These are phyloP conservation scores for Pantala flavescens DNA, from an alignment of 1,140 invertebrate species.

Conservation along the genomic window DNA sequence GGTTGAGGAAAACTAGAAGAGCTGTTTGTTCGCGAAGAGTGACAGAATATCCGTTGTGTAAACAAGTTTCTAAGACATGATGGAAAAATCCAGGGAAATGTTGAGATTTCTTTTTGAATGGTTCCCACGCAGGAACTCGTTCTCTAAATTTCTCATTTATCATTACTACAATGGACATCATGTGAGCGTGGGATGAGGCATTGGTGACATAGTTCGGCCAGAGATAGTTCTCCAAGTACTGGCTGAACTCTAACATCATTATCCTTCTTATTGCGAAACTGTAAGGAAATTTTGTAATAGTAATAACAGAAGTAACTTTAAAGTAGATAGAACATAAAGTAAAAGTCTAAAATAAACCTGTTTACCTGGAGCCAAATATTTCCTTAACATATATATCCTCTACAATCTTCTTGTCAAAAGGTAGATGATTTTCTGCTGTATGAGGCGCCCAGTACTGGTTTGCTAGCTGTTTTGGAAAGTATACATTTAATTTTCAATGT, in stretches of 20 bases:
- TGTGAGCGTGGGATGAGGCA: conserved; percentile 59
- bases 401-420: conserved; percentile 61
- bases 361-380: conserved; percentile 58
- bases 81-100: conserved; percentile 84
- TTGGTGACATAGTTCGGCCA: conserved; percentile 83
- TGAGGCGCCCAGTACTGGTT: conserved; percentile 82
- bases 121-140: conserved; percentile 90
- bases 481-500: too few relatives aligned
- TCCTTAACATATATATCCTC: conserved; percentile 74
- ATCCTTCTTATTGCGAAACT: conserved; percentile 77
- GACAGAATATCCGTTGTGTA: conserved; percentile 43
- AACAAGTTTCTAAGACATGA: conserved; percentile 60
- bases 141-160: conserved; percentile 98
- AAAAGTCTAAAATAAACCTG: conserved; percentile 20
- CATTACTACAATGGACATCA: conserved; percentile 94
- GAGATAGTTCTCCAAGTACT: conserved; percentile 92
- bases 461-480: conserved; percentile 60
- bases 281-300: conserved; percentile 28
- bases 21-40: conserved; percentile 65
- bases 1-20: conserved; percentile 84
- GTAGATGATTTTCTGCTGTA: conserved; percentile 51
- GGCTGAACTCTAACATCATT: conserved; percentile 94
- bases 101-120: conserved; percentile 67
- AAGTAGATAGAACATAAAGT: conserved; percentile 9
- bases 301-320: conserved; percentile 19